Base-by-base conservation (phyloP, 2,797 vertebrate genomes). In the Enteromius thamalakanensis region DNA sequence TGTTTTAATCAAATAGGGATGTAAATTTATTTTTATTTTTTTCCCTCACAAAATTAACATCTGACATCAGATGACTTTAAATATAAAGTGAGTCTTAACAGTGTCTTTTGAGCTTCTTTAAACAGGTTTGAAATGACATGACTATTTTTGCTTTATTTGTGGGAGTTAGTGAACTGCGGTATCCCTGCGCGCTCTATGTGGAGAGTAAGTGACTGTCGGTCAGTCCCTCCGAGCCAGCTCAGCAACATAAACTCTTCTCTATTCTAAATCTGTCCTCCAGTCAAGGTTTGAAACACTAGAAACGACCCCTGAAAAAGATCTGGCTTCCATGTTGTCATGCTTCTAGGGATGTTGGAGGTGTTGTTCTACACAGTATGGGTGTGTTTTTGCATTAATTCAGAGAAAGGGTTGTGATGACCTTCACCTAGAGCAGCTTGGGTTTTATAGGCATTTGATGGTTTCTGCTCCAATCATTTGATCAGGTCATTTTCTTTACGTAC, bases 381-480 rank as follows among this genome's bases (percentile, higher is more conserved):
- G 67, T 67, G 26, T 70, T 76, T 84, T 86, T 70, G 12, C 32
- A 37, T 76, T 55, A 34, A 75, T 40, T 80, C 69, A 26, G 23
- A 83, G 76, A 62, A 82, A 77, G 76, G 65, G 84, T 82, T 84
- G 32, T 67, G 68, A 40, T 80, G 64, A 84, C 8, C 70, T 53
- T 80, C 79, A 32, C 64, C 64, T 23, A 76, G n/a, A 79, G 86
- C 80, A 82, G 76, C 81, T 58, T 55, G 32, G 32, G 3, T 64
- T 64, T 62, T 62, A 15, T 64, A 76, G 37, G 62, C 8, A 15
- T 17, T 53, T 51, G 77, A 9, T 51, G 21, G 0, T 40, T 55
- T 11, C 19, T 26, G 37, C 15, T 71, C 26, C 10, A 47, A 21
- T 71, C 68, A 26, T 26, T 58, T 40, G 67, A 62, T 81, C 40